These are phyloP conservation scores for Glomeris maerens DNA, from an alignment of 1,140 invertebrate genomes.

Conservation along the genomic window DNA sequence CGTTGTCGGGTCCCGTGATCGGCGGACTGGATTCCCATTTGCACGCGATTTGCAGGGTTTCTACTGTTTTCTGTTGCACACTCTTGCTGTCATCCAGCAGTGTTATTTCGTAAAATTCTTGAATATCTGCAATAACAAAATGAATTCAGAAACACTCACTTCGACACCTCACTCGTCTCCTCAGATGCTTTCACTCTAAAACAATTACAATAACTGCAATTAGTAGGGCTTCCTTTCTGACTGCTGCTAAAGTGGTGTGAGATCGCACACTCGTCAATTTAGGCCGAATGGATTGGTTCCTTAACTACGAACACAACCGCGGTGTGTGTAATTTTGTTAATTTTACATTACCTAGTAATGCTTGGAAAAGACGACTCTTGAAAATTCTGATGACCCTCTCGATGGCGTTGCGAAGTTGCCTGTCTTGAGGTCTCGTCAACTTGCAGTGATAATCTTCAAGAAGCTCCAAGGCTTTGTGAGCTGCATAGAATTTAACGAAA, in stretches of 20 bases:
- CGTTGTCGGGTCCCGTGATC: background rate
- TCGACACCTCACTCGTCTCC: too few relatives aligned
- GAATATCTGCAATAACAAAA: constrained; percentile 69
- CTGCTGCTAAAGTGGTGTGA: background rate
- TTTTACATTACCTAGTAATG: constrained; percentile 83
- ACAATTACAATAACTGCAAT: too few relatives aligned
- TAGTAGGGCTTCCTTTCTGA: too few relatives aligned
- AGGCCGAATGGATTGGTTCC: too few relatives aligned
- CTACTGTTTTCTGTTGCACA: constrained; percentile 84
- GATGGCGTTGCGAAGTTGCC: constrained; percentile 82
- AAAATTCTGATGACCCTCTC: constrained; percentile 95
- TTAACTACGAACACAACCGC: too few relatives aligned
- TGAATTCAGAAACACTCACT: constrained; percentile 2
- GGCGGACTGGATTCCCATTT: constrained; percentile 64
- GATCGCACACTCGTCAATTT: too few relatives aligned
- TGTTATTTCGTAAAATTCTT: constrained; percentile 96
- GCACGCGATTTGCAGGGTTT: constrained; percentile 86
- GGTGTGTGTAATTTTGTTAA: too few relatives aligned
- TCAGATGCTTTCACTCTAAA: too few relatives aligned
- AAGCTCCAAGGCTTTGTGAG: constrained; percentile 88
- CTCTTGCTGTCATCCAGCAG: constrained; percentile 88
- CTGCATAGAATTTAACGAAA: constrained; percentile 55
- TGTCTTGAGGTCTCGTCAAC: constrained; percentile 77
- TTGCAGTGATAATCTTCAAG: constrained; percentile 94
- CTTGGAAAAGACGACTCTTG: constrained; percentile 93